A percentile compares a stretch with the other conserved stretches of the same genome.
phyloP scores from a whole-genome alignment of 2,888 invertebrate species.

The Bombylius major region DNA sequence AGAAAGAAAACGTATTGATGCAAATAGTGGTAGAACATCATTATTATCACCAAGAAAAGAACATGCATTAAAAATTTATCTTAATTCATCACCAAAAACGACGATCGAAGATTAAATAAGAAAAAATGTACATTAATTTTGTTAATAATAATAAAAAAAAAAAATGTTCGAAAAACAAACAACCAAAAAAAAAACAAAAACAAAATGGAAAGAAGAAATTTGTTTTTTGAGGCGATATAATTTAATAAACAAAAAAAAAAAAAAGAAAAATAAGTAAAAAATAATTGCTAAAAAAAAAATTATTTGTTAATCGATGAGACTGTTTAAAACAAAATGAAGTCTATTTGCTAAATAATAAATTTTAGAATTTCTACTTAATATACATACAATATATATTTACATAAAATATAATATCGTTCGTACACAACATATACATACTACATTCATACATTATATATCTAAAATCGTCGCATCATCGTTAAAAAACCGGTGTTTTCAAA shows the following conservation, averaged over 20 bases:
- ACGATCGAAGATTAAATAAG: neutral
- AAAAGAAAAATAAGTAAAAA: neutral
- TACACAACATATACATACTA: no score
- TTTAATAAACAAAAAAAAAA: neutral
- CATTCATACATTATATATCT: no score
- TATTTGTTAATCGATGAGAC: constrained; percentile 13
- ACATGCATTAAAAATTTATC: constrained; percentile 58
- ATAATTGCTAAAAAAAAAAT: neutral
- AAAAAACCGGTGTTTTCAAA: no score
- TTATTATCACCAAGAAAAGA: constrained; percentile 52
- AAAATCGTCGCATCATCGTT: no score
- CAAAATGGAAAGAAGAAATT: neutral
- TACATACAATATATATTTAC: neutral
- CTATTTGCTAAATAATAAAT: no score
- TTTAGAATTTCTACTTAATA: constrained; percentile 10
- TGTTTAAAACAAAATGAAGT: constrained; percentile 4
- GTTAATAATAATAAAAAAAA: no score
- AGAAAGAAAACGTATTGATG: constrained; percentile 44
- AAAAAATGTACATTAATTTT: no score
- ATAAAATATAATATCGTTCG: no score
- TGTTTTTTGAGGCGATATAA: no score
- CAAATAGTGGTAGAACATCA: constrained; percentile 32
- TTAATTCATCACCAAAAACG: constrained; percentile 35
- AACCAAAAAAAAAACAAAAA: neutral
- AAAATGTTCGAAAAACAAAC: no score